Base-by-base conservation (phyloP, 2,888 invertebrate genomes). In the Mycalesis mineus region DNA sequence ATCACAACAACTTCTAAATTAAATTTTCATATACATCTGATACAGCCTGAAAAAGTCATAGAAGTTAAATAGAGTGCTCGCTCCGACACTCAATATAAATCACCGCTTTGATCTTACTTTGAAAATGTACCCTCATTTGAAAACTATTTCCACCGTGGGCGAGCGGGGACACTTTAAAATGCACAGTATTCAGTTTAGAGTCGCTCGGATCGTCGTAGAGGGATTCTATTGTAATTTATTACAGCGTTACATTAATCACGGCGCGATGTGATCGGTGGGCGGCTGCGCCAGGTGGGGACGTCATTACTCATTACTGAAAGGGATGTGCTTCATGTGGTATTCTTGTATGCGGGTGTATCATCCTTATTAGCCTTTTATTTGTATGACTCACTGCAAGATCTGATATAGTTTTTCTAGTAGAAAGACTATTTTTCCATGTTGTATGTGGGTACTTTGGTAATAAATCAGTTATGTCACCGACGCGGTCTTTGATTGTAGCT, bases 151-250 rank as follows among this genome's bases (percentile, higher is more conserved):
- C 58, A 13, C 44, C 31, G n/a, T n/a, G 31, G 49, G 49, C 31
- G 37, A 33, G 44, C 39, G 33, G 39, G 55, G 51, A 57, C 52
- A 48, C 52, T 58, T 60, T 52, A 55, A 58, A 63, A 54, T 58
- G 51, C 53, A 60, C 48, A 56, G 50, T 33, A 33, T 44, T 22
- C 39, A 40, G 55, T 57, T 50, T 57, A 36, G 57, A 36, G 57
- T 29, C 53, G 45, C 17, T 57, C 48, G 29, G n/a, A 56, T 44
- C 51, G 37, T 44, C 50, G 28, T 45, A 17, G 7, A 4, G 57
- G 15, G 33, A 40, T 57, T 44, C 14, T 47, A 47, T 51, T 54
- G 14, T 57, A 54, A 57, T 51, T 50, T 57, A 54, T 47, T 29
- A 37, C 22, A 13, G 17, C 13, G 28, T 15, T 5, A 13, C 45